Percentiles rank a stretch among this genome's conserved stretches.
These are phyloP conservation scores for Orchestes rusci DNA, from an alignment of 2,888 invertebrate genomes.

Conservation along the genomic window DNA sequence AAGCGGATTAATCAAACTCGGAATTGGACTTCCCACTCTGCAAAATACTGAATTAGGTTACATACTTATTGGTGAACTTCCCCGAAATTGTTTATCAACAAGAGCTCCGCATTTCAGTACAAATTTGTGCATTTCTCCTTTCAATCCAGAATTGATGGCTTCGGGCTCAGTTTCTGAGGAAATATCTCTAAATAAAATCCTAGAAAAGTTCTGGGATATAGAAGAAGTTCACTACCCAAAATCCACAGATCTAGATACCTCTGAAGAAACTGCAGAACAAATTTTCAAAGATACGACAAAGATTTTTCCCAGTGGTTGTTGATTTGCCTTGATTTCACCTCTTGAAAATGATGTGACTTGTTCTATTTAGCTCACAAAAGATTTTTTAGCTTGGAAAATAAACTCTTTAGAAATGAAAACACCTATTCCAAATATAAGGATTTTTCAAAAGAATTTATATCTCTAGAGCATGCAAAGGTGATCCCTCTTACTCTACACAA, in stretches of 20 bases:
- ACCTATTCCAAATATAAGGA: conserved; percentile 2
- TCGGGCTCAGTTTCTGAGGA: no score
- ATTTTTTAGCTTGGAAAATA: neutral
- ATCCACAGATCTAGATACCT: neutral
- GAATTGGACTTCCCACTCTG: no score
- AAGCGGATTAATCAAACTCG: no score
- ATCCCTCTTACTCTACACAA: conserved; percentile 2
- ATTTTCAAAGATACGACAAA: neutral
- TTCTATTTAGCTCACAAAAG: neutral
- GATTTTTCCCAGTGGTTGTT: neutral
- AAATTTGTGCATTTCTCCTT: no score
- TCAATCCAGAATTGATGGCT: no score
- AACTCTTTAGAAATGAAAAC: neutral
- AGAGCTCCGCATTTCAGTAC: no score
- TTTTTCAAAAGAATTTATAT: conserved; percentile 7
- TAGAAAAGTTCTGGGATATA: conserved; percentile 17
- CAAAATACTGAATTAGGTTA: no score
- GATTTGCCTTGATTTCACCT: conserved; percentile 2
- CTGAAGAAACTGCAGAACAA: neutral
- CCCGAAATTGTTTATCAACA: neutral
- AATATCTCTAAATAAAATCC: no score
- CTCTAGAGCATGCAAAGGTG: conserved; percentile 5
- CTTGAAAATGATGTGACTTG: neutral
- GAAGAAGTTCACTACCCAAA: conserved; percentile 9
- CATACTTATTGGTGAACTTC: no score